Conservation (phyloP, 2,797 vertebrate species). For the Pseudotriccus pelzelni region DNA sequence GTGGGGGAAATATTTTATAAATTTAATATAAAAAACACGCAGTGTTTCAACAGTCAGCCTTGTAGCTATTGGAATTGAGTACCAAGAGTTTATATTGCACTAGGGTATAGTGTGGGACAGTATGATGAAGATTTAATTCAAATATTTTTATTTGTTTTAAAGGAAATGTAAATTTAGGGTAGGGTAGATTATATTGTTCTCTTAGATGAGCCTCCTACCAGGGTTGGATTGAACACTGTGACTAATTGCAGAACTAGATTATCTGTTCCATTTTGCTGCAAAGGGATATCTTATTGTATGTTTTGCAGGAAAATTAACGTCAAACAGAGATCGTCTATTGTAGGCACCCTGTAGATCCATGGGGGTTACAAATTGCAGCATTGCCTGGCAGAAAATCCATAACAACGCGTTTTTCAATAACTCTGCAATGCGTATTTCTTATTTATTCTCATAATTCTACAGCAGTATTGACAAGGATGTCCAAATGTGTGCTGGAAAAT, state of each 20-base stretch:
- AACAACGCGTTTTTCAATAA: neutral
- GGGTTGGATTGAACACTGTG: neutral
- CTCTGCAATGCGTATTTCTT: neutral
- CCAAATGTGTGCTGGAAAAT: neutral
- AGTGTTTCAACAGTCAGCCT: neutral
- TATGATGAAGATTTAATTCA: neutral
- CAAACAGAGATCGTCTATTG: neutral
- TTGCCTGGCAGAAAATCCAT: neutral
- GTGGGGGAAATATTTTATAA: neutral
- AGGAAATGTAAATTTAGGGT: neutral
- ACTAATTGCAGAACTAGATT: neutral
- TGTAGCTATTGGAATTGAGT: neutral
- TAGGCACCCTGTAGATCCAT: neutral
- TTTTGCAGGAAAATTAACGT: neutral
- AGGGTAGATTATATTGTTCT: neutral
- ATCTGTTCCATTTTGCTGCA: neutral
- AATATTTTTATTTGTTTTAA: neutral
- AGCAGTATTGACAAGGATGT: neutral
- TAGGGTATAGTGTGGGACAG: fast-evolving
- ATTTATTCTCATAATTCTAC: neutral
- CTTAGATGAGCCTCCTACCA: neutral
- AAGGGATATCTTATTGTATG: neutral
- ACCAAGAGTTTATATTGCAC: neutral
- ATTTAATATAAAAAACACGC: neutral
- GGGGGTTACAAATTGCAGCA: neutral